phyloP scores from a whole-genome alignment of 2,113 vertebrate genomes.

The Indicator indicator region DNA sequence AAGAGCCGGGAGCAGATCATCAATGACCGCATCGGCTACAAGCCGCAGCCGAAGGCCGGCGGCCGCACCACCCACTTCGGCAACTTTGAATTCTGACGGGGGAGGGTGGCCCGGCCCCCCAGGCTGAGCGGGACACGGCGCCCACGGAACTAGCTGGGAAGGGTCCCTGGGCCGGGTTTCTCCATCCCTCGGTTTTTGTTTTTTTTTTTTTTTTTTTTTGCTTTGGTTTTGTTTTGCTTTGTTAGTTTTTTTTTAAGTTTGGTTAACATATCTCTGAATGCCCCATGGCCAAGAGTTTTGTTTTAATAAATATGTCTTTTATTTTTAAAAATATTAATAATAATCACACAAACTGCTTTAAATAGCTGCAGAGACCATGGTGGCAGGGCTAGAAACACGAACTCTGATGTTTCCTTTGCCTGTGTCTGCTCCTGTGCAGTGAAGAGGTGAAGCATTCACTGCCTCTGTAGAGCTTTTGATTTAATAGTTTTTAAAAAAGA shows the following conservation, averaged over 20 bases:
- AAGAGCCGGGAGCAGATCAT: constrained; percentile 90
- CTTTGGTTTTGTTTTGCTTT: neutral
- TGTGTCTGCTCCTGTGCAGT: fast-evolving
- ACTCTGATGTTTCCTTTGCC: fast-evolving
- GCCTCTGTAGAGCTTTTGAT: neutral
- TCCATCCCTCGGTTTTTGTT: fast-evolving
- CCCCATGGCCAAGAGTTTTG: neutral
- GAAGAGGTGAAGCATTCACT: fast-evolving
- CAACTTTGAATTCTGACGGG: constrained; percentile 83
- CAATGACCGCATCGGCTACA: constrained; percentile 94
- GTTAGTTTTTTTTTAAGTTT: neutral
- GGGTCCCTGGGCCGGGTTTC: no score
- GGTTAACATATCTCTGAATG: neutral
- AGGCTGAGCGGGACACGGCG: neutral
- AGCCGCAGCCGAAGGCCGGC: constrained; percentile 90
- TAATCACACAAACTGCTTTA: neutral
- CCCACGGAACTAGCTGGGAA: neutral
- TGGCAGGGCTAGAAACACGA: neutral
- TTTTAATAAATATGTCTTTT: constrained; percentile 8
- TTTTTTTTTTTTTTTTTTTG: no score
- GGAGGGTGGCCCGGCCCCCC: neutral
- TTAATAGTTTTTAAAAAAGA: neutral
- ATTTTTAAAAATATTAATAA: neutral
- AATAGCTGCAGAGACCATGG: fast-evolving
- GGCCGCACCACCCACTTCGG: constrained; percentile 90